phyloP scores from a whole-genome alignment of 1,140 invertebrate species.

The Mycetomoellerius zeteki region DNA sequence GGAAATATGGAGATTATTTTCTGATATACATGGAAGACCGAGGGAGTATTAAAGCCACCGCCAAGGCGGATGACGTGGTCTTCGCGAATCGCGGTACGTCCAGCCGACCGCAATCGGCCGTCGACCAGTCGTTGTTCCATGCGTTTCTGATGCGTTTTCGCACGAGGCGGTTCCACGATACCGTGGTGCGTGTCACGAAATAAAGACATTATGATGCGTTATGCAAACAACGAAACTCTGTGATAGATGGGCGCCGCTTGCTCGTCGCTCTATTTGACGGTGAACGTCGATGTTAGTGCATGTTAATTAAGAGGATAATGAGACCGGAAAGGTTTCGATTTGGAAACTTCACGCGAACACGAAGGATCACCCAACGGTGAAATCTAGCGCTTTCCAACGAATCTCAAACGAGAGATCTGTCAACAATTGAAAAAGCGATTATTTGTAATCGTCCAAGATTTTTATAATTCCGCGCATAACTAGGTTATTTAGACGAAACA shows the following conservation, averaged over 20 bases:
- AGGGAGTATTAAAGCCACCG: constrained; percentile 41
- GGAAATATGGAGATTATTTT: constrained; percentile 67
- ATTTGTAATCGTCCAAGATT: background rate
- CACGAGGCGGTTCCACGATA: background rate
- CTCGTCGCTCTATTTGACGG: background rate
- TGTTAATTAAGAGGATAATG: constrained; percentile 29
- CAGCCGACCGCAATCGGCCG: constrained; percentile 31
- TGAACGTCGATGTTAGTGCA: background rate
- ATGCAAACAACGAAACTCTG: constrained; percentile 3
- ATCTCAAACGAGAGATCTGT: background rate
- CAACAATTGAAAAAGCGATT: background rate
- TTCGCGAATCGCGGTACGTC: constrained; percentile 20
- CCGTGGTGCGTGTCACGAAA: background rate
- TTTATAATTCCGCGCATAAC: background rate
- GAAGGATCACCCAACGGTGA: background rate
- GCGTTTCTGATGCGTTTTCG: no score
- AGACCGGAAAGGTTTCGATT: constrained; percentile 34
- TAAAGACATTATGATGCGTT: constrained; percentile 23
- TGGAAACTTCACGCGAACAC: background rate
- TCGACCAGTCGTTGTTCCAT: background rate
- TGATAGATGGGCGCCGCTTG: background rate
- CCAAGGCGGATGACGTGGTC: constrained; percentile 67
- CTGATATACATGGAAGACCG: constrained; percentile 52
- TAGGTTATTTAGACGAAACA: background rate
- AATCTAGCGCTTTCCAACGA: constrained; percentile 8